Base-by-base conservation (phyloP, 2,888 invertebrate genomes). In the Latheticus oryzae region DNA sequence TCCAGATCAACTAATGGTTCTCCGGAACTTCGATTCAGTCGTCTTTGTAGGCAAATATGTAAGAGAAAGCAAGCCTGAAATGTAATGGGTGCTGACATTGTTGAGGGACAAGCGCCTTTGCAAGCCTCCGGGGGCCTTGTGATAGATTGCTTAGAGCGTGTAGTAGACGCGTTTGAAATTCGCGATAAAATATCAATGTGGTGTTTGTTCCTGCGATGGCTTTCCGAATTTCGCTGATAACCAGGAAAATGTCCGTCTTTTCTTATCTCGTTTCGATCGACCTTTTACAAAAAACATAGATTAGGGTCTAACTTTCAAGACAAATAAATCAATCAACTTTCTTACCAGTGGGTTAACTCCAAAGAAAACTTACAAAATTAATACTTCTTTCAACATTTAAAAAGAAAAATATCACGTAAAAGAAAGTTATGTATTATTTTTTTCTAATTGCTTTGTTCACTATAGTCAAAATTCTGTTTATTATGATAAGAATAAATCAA, bases 121-220 rank as follows among this genome's bases (percentile, higher is more conserved):
- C 53, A 60, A 47, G 54, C 62, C 67, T 65, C 65, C 40, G 55
- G 67, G 64, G 67, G 61, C 48, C 45, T 32, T 37, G 66, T 70
- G 68, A 70, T 70, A 67, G 70, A 70, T 70, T 68, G 66, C 66
- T 65, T 33, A 37, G 58, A 68, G 67, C 66, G 62, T 66, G 65
- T 65, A 66, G 58, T 62, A 64, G 68, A 67, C 67, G 66, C 67
- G 64, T 60, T 59, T 65, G 63, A 65, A 61, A 67, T 56, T 62
- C 61, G 64, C 64, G 65, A 68, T 69, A 67, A 69, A 69, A 69
- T 68, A 69, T 69, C 68, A 68, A 68, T 66, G 62, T 60, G 61
- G 55, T 68, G 66, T 64, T 67, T 67, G 65, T 67, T 66, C 63
- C 43, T 58, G 19, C 51, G 61, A 61, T 61, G 52, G 52, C 55